These are phyloP conservation scores for Lerista edwardsae DNA, from an alignment of 2,797 vertebrate species.

Conservation along the genomic window DNA sequence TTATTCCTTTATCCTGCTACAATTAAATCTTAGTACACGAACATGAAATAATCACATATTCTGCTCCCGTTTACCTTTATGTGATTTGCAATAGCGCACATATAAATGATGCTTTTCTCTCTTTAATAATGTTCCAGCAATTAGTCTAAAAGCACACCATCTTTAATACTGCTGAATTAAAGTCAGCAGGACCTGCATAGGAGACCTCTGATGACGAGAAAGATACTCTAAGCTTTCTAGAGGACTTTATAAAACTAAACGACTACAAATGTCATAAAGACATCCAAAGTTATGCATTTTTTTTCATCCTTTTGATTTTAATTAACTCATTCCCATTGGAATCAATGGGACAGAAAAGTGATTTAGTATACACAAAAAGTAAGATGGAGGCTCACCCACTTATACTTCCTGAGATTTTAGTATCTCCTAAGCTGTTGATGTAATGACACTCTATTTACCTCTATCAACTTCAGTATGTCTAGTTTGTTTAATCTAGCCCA, in stretches of 20 bases:
- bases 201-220: background rate
- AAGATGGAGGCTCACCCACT: background rate
- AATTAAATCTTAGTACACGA: too few species aligned
- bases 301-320: background rate
- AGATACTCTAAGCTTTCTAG: background rate
- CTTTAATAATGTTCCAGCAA: background rate
- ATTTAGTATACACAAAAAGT: background rate
- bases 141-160: background rate
- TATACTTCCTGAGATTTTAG: background rate
- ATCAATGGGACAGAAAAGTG: background rate
- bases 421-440: background rate
- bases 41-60: too few species aligned
- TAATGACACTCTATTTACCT: background rate
- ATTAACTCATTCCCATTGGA: background rate
- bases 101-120: background rate
- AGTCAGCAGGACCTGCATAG: background rate
- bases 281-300: background rate
- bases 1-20: too few species aligned
- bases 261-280: background rate
- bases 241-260: background rate
- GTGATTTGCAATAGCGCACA: too few species aligned
- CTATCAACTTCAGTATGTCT: background rate
- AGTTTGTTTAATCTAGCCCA: background rate
- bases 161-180: background rate
- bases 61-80: too few species aligned